Percentiles rank a stretch among this genome's conserved stretches.
Evolutionary conservation across 2,113 vertebrate species (phyloP).

Genomic region (Pycnonotus jocosus): DNA sequence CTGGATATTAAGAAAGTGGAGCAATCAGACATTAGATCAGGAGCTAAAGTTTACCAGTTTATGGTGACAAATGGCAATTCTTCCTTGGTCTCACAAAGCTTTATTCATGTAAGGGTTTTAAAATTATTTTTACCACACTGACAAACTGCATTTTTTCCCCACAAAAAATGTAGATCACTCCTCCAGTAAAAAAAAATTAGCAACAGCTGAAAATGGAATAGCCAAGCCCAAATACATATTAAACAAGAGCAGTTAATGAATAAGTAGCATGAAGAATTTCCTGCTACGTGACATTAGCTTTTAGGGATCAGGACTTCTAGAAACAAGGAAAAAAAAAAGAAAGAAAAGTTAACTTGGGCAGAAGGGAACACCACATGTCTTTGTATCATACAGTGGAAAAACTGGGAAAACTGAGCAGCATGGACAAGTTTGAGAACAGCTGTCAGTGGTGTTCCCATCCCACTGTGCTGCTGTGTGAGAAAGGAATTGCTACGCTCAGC

Average conservation of each 20-base stretch:
- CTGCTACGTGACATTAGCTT: slow-evolving; percentile 8
- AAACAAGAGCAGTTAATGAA: slow-evolving; percentile 6
- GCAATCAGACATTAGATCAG: background rate
- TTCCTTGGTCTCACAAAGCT: background rate
- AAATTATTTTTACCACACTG: background rate
- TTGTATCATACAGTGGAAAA: background rate
- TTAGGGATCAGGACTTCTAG: background rate
- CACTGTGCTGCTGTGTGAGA: background rate
- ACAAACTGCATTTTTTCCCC: background rate
- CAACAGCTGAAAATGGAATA: slow-evolving; percentile 31
- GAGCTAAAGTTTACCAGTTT: background rate
- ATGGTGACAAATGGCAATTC: background rate
- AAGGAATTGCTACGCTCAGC: background rate
- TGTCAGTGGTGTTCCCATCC: background rate
- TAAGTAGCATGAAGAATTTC: slow-evolving; percentile 30
- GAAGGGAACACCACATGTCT: background rate
- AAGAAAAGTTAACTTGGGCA: background rate
- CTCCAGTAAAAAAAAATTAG: background rate
- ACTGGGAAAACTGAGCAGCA: background rate
- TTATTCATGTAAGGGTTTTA: background rate
- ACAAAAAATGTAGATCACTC: background rate
- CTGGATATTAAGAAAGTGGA: background rate
- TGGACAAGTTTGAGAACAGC: background rate
- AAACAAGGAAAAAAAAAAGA: background rate
- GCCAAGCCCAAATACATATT: background rate